These are phyloP conservation scores for Drosophila carrolli DNA, from an alignment of 1,140 invertebrate species.

Conservation along the genomic window DNA sequence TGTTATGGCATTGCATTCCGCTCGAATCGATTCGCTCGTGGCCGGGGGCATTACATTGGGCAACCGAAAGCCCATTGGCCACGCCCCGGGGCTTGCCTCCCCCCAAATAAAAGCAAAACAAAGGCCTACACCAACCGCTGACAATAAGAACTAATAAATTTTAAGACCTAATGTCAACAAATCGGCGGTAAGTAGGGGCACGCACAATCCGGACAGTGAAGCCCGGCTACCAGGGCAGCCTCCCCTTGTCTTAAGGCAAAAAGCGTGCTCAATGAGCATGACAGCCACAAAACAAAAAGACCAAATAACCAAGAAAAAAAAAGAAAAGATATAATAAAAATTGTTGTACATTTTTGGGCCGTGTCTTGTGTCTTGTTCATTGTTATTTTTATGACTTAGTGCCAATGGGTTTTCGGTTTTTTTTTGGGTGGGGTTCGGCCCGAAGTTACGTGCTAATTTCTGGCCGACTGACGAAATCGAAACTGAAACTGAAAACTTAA, in stretches of 20 bases:
- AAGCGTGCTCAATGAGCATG: conserved; percentile 71
- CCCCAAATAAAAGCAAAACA: background rate
- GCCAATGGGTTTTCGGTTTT: conserved; percentile 31
- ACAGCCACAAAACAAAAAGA: conserved; percentile 38
- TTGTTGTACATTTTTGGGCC: conserved; percentile 38
- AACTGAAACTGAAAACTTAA: conserved; percentile 34
- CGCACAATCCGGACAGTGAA: conserved; percentile 25
- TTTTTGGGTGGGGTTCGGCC: conserved; percentile 20
- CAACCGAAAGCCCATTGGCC: conserved; percentile 45
- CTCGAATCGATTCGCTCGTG: conserved; percentile 4
- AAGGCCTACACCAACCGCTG: conserved; percentile 33
- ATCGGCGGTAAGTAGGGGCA: conserved; percentile 46
- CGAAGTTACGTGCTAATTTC: conserved; percentile 54
- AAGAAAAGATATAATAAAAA: conserved; percentile 23
- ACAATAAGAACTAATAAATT: conserved; percentile 77
- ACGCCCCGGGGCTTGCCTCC: conserved; percentile 34
- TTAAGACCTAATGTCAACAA: conserved; percentile 78
- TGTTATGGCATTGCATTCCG: conserved; percentile 34
- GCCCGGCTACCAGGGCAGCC: conserved; percentile 19
- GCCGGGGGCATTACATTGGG: conserved; percentile 6
- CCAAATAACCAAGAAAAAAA: conserved; percentile 13
- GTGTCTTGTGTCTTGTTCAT: conserved; percentile 64
- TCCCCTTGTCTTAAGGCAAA: conserved; percentile 7
- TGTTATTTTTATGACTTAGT: conserved; percentile 76
- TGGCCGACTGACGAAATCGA: conserved; percentile 49